A percentile compares a stretch with the other conserved stretches of the same genome.
Conservation (phyloP, 2,113 vertebrate genomes). For the Ptyas mucosa region DNA sequence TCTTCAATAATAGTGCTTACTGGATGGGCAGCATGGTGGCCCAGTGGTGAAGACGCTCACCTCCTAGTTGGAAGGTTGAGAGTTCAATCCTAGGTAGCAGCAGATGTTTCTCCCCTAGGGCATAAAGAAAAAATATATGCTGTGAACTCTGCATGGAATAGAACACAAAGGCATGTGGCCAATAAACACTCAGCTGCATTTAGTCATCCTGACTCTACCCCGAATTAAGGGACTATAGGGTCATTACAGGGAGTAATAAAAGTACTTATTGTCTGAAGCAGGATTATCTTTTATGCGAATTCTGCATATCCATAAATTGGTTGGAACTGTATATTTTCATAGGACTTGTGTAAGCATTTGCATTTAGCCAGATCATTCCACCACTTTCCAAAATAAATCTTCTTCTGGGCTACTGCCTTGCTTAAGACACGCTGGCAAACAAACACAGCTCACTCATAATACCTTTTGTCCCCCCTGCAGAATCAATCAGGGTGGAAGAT, state of each 20-base stretch:
- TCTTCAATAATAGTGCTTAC: background rate
- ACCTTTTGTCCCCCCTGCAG: conserved; percentile 28
- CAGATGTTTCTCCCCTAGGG: background rate
- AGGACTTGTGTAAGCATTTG: background rate
- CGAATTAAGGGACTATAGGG: background rate
- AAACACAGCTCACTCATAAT: background rate
- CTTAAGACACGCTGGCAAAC: background rate
- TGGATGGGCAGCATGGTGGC: background rate
- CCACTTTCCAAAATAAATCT: background rate
- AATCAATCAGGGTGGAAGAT: conserved; percentile 39
- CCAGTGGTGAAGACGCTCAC: background rate
- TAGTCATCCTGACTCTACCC: background rate
- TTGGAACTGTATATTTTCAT: background rate
- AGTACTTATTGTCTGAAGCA: background rate
- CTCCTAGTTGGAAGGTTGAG: background rate
- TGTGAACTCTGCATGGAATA: background rate
- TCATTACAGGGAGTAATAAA: background rate
- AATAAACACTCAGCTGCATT: background rate
- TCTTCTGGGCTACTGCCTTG: background rate
- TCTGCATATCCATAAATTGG: background rate
- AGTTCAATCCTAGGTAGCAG: too few relatives aligned
- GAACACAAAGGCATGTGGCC: background rate
- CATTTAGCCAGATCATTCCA: background rate
- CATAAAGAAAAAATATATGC: background rate
- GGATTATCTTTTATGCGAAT: background rate